These are phyloP conservation scores for Psammodynastes pulverulentus DNA, from an alignment of 2,113 vertebrate species.

Conservation along the genomic window DNA sequence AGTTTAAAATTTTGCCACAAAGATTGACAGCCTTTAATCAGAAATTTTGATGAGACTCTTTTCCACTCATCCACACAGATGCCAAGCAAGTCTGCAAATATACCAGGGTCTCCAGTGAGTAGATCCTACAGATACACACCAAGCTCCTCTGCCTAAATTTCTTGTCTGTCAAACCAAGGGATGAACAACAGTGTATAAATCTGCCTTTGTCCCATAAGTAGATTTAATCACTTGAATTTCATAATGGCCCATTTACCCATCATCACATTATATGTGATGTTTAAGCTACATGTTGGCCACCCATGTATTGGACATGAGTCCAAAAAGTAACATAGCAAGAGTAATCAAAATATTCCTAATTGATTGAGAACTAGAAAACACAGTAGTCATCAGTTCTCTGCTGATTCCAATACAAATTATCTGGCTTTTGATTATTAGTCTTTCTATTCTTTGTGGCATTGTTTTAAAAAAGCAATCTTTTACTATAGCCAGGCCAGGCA, in stretches of 20 bases:
- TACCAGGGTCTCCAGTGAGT: neutral
- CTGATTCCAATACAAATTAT: neutral
- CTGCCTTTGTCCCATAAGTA: neutral
- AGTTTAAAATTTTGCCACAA: neutral
- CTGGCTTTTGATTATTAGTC: neutral
- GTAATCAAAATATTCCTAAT: neutral
- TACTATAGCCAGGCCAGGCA: neutral
- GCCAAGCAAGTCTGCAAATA: neutral
- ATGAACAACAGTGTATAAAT: neutral
- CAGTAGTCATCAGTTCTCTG: neutral
- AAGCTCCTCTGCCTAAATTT: neutral
- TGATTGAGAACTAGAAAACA: slow-evolving; percentile 11
- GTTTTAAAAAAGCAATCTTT: neutral
- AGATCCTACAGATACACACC: neutral
- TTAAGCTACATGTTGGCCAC: neutral
- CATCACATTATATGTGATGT: neutral
- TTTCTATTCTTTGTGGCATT: neutral
- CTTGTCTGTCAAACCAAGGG: neutral
- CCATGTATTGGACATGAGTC: neutral
- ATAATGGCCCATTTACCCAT: neutral
- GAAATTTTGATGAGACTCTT: neutral
- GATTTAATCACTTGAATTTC: neutral
- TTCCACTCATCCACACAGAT: neutral
- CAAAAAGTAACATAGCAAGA: neutral
- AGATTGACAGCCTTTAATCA: neutral